These are phyloP conservation scores for Hydriomena furcata DNA, from an alignment of 2,888 invertebrate species.

Conservation along the genomic window DNA sequence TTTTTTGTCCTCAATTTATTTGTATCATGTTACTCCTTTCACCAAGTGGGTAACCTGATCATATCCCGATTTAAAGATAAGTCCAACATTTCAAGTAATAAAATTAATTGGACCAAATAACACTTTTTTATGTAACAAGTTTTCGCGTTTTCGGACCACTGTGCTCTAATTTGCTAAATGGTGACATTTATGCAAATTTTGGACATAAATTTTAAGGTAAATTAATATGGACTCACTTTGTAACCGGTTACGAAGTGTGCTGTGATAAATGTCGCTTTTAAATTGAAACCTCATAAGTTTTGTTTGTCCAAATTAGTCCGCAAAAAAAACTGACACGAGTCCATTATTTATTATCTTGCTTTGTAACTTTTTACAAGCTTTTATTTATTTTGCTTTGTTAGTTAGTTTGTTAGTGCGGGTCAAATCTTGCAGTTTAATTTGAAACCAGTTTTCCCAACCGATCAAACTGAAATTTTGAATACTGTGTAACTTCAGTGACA, in stretches of 20 bases:
- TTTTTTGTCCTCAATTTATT: conserved; percentile 5
- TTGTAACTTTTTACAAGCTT: no score
- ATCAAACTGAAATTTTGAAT: no score
- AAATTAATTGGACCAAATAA: conserved; percentile 56
- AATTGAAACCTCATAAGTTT: background rate
- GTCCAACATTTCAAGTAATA: conserved; percentile 46
- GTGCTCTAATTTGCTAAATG: conserved; percentile 25
- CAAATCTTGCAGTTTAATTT: no score
- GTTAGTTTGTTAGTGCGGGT: no score
- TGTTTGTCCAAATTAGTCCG: background rate
- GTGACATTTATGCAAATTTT: conserved; percentile 8
- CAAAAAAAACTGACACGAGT: background rate
- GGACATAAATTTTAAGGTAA: conserved; percentile 13
- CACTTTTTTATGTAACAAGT: conserved; percentile 1
- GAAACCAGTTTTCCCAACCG: no score
- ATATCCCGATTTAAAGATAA: conserved; percentile 40
- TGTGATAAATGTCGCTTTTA: conserved; percentile 3
- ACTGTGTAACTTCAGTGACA: no score
- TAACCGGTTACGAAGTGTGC: conserved; percentile 12
- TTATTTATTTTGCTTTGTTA: no score
- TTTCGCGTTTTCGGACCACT: background rate
- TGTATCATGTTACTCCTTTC: conserved; percentile 9
- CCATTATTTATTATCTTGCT: background rate
- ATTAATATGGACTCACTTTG: background rate
- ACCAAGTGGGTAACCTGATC: conserved; percentile 41